These are phyloP conservation scores for Mesorhabditis sp. DNA, from an alignment of 2,888 invertebrate genomes.

Conservation along the genomic window DNA sequence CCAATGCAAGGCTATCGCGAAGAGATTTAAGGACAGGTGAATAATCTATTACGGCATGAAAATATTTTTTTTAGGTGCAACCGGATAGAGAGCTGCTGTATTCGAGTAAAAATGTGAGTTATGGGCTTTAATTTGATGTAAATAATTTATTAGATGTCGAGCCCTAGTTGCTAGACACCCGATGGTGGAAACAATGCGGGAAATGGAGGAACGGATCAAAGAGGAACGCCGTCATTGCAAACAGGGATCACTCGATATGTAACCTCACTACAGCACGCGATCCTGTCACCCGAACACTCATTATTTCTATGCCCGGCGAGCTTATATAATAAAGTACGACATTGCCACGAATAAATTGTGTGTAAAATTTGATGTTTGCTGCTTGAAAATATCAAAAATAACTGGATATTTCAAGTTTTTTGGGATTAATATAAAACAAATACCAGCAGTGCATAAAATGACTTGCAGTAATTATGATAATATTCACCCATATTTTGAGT, in stretches of 20 bases:
- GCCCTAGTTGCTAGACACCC: constrained; percentile 5
- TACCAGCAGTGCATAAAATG: too few relatives aligned
- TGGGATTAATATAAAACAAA: too few relatives aligned
- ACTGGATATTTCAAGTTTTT: too few relatives aligned
- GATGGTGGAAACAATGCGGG: background rate
- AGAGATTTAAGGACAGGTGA: constrained; percentile 6
- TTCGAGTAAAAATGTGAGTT: constrained; percentile 5
- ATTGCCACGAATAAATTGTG: background rate
- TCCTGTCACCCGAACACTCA: background rate
- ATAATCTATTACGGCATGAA: background rate
- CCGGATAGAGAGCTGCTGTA: constrained; percentile 6
- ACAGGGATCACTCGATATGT: background rate
- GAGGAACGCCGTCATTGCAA: background rate
- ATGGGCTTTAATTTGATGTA: background rate
- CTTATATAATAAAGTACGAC: background rate
- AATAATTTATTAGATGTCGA: background rate
- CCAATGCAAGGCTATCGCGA: constrained; percentile 6
- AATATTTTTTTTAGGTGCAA: constrained; percentile 1
- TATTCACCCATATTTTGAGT: too few relatives aligned
- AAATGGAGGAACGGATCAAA: constrained; percentile 4
- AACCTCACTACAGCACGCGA: background rate
- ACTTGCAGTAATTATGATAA: too few relatives aligned
- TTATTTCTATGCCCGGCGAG: background rate
- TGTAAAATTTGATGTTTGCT: background rate
- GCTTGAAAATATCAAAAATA: too few relatives aligned